Evolutionary conservation across 1,140 invertebrate genomes (phyloP).

Genomic region (Trichogramma pretiosum): DNA sequence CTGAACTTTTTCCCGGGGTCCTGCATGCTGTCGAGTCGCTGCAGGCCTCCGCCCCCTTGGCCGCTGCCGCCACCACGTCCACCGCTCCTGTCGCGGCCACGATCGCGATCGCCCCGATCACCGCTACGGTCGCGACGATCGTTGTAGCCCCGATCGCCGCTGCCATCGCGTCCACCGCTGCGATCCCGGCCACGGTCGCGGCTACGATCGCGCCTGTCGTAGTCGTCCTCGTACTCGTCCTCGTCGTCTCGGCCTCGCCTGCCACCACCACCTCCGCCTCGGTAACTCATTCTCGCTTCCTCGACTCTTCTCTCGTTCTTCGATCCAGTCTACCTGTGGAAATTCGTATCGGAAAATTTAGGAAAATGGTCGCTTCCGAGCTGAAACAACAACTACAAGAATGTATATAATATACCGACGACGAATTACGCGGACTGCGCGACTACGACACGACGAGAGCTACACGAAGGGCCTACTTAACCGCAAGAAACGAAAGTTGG

Average conservation of each 20-base stretch:
- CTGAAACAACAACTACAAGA: too few relatives aligned
- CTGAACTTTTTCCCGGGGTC: slow-evolving; percentile 60
- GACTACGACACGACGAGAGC: too few relatives aligned
- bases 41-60: slow-evolving; percentile 17
- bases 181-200: neutral
- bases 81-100: slow-evolving; percentile 3
- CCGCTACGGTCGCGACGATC: too few relatives aligned
- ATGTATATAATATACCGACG: too few relatives aligned
- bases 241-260: slow-evolving; percentile 15
- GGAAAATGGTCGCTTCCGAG: too few relatives aligned
- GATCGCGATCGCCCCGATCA: neutral
- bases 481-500: too few relatives aligned
- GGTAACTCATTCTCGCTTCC: slow-evolving; percentile 18
- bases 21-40: slow-evolving; percentile 49
- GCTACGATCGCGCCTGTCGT: neutral
- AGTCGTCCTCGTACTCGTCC: slow-evolving; percentile 6
- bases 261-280: slow-evolving; percentile 16
- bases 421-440: too few relatives aligned
- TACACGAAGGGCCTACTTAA: too few relatives aligned
- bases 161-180: neutral
- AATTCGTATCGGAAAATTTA: too few relatives aligned
- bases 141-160: neutral
- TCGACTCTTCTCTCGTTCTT: neutral
- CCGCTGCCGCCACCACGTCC: slow-evolving; percentile 16
- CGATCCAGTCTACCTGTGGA: too few relatives aligned